Evolutionary conservation across 2,113 vertebrate genomes (phyloP).

Genomic region (Pandion haliaetus): DNA sequence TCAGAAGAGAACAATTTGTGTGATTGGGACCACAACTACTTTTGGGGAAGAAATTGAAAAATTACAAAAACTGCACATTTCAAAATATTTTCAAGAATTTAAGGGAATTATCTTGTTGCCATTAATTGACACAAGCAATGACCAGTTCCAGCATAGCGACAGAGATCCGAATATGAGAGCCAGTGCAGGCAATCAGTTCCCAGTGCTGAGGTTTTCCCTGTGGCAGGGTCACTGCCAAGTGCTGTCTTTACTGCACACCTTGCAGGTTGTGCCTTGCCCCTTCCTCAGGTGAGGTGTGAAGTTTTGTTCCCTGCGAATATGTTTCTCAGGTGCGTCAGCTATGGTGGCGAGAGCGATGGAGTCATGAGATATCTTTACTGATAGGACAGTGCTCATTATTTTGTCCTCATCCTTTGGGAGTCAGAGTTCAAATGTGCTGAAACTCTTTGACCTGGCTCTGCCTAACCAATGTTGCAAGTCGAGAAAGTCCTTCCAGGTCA

Average conservation of each 20-base stretch:
- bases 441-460: neutral
- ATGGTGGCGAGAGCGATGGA: neutral
- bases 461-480: neutral
- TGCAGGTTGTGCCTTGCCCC: neutral
- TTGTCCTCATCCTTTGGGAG: neutral
- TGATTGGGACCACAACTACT: neutral
- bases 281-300: neutral
- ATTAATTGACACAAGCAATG: neutral
- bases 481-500: neutral
- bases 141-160: neutral
- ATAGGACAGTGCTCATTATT: neutral
- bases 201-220: neutral
- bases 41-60: neutral
- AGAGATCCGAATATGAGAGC: neutral
- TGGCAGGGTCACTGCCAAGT: neutral
- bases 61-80: neutral
- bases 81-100: neutral
- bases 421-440: neutral
- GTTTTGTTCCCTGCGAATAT: neutral
- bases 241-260: neutral
- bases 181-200: neutral
- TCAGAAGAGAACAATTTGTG: neutral
- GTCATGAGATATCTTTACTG: neutral
- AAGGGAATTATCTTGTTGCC: neutral
- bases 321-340: neutral